Evolutionary conservation across 1,140 invertebrate genomes (phyloP).

Genomic region (Temnothorax curvispinosus): DNA sequence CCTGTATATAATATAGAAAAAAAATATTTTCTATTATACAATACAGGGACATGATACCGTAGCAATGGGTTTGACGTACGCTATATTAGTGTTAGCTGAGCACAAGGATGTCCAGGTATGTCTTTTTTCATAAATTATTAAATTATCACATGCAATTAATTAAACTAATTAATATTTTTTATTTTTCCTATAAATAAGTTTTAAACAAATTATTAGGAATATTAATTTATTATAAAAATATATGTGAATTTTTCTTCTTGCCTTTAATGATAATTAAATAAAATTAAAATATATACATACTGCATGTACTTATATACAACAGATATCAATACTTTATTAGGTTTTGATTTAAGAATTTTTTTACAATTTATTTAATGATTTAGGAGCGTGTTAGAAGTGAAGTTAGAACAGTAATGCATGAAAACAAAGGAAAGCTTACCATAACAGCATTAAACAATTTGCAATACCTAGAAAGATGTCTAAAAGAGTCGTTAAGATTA

Average conservation of each 20-base stretch:
- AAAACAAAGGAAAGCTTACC: slow-evolving; percentile 62
- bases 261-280: slow-evolving; percentile 59
- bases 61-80: slow-evolving; percentile 87
- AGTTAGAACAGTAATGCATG: slow-evolving; percentile 59
- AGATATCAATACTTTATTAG: no score
- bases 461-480: slow-evolving; percentile 87
- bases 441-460: slow-evolving; percentile 65
- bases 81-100: slow-evolving; percentile 87
- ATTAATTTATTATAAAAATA: background rate
- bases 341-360: background rate
- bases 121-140: background rate
- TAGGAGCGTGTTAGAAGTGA: slow-evolving; percentile 73
- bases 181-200: background rate
- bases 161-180: background rate
- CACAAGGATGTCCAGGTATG: slow-evolving; percentile 88
- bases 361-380: slow-evolving; percentile 6
- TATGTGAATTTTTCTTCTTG: background rate
- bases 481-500: slow-evolving; percentile 87
- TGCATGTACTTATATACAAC: no score
- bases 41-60: slow-evolving; percentile 90
- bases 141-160: background rate
- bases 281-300: no score
- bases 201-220: background rate
- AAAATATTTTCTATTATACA: background rate
- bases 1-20: no score